phyloP scores from a whole-genome alignment of 92 coral and sea anemone species.

The Micromussa lordhowensis region DNA sequence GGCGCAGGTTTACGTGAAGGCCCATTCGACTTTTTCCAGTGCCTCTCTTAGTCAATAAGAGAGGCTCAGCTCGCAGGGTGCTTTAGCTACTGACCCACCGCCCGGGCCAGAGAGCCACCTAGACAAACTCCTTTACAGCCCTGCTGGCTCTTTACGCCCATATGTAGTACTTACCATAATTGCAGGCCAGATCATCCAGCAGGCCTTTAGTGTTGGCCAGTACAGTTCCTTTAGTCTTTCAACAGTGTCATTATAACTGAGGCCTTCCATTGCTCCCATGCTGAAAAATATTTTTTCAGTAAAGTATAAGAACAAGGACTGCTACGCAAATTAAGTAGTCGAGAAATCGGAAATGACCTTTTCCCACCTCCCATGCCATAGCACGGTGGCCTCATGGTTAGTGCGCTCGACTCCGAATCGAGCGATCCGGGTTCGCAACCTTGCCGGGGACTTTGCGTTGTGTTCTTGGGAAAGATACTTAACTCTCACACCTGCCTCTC shows the following conservation, averaged over 20 bases:
- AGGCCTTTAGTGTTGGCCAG: constrained; percentile 77
- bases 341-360: background rate
- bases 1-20: too few species aligned
- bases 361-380: background rate
- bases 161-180: constrained; percentile 47
- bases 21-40: too few species aligned
- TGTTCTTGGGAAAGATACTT: too few species aligned
- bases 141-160: background rate
- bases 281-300: constrained; percentile 26
- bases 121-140: background rate
- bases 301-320: background rate
- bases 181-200: constrained; percentile 78
- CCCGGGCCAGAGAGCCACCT: background rate
- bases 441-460: too few species aligned
- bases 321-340: background rate
- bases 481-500: too few species aligned
- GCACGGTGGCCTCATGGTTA: too few species aligned
- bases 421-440: too few species aligned
- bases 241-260: constrained; percentile 44
- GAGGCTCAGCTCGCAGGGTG: too few species aligned
- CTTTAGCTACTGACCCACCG: too few species aligned
- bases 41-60: too few species aligned
- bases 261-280: constrained; percentile 81
- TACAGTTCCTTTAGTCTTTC: constrained; percentile 52
- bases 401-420: too few species aligned